Conservation (phyloP, 2,113 vertebrate species). For the Tor tambroides region DNA sequence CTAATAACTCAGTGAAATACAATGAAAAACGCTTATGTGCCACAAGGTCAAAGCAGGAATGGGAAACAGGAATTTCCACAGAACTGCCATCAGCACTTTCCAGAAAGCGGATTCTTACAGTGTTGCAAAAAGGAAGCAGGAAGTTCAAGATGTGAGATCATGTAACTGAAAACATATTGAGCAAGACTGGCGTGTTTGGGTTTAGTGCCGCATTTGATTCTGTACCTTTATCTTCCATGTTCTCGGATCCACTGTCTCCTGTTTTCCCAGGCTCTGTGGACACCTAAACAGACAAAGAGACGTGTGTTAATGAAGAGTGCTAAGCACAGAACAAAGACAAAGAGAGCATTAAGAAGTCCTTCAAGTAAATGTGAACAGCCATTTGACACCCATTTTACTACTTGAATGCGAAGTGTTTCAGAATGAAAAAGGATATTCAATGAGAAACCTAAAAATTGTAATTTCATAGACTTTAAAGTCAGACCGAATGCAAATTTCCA, state of each 20-base stretch:
- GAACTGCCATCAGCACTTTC: slow-evolving; percentile 54
- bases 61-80: slow-evolving; percentile 44
- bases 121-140: not conserved
- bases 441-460: too few relatives aligned
- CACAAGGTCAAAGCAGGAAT: slow-evolving; percentile 54
- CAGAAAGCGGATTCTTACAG: slow-evolving; percentile 21
- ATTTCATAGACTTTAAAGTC: not conserved
- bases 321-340: not conserved
- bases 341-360: not conserved
- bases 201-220: not conserved
- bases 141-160: not conserved
- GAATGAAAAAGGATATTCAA: not conserved
- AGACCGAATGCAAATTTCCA: not conserved
- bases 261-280: slow-evolving; percentile 72
- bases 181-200: not conserved
- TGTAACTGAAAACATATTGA: not conserved
- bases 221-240: slow-evolving; percentile 77
- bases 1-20: not conserved
- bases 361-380: not conserved
- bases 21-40: slow-evolving; percentile 1
- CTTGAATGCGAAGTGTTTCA: not conserved
- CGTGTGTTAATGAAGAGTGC: not conserved
- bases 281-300: slow-evolving; percentile 71
- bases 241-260: slow-evolving; percentile 73
- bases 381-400: not conserved